Base-by-base conservation (phyloP, 2,888 invertebrate genomes). In the Diadegma fenestrale region DNA sequence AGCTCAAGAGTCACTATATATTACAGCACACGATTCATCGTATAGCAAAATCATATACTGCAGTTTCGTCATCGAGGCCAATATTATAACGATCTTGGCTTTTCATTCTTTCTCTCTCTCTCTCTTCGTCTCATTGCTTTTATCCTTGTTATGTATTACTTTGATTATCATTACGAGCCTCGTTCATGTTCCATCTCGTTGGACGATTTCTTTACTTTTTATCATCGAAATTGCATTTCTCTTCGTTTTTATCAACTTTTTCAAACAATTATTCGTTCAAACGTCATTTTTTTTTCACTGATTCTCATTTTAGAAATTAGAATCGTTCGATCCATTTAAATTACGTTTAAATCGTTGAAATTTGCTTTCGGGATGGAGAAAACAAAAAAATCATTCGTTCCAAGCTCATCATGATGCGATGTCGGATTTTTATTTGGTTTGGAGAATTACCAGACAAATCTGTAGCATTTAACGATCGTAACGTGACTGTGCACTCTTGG, bases 51-150 rank as follows among this genome's bases (percentile, higher is more conserved):
- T 37, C 43, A 19, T 41, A 37, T 14, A 22, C 48, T 64, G 33
- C 41, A 71, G 63, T 84, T 84, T 84, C 84, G 76, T 84, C 80
- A 84, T 84, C 71, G 61, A 72, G 76, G 72, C 80, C 80, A 64
- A 77, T 80, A 80, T 84, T 80, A 80, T 76, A 80, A 80, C 80
- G 64, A 84, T 84, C 80, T 77, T 64, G 72, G 76, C 71, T 72
- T 77, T 41, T 63, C n/a, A 41, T 64, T 41, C 41, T 37, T 19
- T 19, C 26, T 19, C 61, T 26, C 61, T 7, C 61, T 26, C 26
- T 64, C 33, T 41, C 22, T 37, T 26, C 17, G 43, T 48, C 48
- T 17, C 17, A n/a, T n/a, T 48, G 17, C 26, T 33, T 51, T 73
- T 43, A 73, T 73, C 33, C 37, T 51, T 64, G 66, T 76, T 45